Conservation (phyloP, 2,797 vertebrate genomes). For the Pseudopleuronectes americanus region DNA sequence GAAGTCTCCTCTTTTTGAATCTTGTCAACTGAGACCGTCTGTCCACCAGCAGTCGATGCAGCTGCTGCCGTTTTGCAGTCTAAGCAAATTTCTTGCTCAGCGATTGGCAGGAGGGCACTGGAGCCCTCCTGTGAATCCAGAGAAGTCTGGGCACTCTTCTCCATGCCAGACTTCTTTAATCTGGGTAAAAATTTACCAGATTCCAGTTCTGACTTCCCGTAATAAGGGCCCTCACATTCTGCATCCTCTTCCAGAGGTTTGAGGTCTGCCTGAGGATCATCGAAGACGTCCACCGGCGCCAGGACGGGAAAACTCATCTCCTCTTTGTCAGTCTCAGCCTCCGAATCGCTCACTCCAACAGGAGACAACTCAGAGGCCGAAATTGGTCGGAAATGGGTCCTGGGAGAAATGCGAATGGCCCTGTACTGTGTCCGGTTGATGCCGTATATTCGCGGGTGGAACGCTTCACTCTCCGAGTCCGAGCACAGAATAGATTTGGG, state of each 20-base stretch:
- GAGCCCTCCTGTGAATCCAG: constrained; percentile 98
- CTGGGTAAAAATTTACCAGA: constrained; percentile 97
- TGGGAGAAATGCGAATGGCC: constrained; percentile 97
- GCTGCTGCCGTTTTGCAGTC: constrained; percentile 87
- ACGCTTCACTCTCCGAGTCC: constrained; percentile 92
- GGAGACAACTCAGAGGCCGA: constrained; percentile 98
- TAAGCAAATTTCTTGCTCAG: constrained; percentile 89
- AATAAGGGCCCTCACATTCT: constrained; percentile 96
- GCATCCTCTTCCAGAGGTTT: constrained; percentile 99
- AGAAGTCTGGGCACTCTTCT: constrained; percentile 99
- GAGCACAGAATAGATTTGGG: constrained; percentile 98
- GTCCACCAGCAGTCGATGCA: constrained; percentile 79
- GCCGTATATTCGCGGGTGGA: constrained; percentile 93
- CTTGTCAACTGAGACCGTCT: constrained; percentile 80
- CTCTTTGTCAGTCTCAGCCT: constrained; percentile 97
- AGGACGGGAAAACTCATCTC: constrained; percentile 87
- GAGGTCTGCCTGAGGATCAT: constrained; percentile 97
- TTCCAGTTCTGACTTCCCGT: constrained; percentile 98
- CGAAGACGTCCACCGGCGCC: constrained; percentile 89
- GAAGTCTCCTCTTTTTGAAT: constrained; percentile 87
- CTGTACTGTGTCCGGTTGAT: constrained; percentile 96
- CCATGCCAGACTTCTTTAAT: constrained; percentile 98
- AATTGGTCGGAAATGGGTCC: constrained; percentile 99
- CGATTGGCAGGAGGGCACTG: constrained; percentile 82
- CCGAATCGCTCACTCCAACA: constrained; percentile 94